Percentiles rank a stretch among this genome's conserved stretches.
These are phyloP conservation scores for Spisula subtruncata DNA, from an alignment of 2,888 invertebrate species.

Conservation along the genomic window DNA sequence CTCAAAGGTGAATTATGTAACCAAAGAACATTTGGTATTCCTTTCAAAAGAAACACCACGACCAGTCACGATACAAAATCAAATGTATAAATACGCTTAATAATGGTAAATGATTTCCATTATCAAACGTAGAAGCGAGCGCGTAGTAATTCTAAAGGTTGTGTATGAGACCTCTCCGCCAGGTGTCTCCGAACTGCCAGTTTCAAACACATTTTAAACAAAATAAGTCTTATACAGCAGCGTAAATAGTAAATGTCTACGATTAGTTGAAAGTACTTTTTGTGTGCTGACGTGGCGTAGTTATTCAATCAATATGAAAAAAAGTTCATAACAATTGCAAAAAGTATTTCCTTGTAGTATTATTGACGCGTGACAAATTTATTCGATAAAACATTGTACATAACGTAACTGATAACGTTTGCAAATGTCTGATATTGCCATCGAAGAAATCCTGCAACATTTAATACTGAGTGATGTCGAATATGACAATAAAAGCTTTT, in stretches of 20 bases:
- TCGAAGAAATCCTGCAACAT: background rate
- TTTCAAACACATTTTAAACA: no score
- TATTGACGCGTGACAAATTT: background rate
- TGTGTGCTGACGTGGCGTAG: no score
- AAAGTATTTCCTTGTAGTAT: background rate
- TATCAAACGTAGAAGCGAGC: no score
- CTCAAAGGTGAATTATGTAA: background rate
- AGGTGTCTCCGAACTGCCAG: no score
- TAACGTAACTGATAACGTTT: background rate
- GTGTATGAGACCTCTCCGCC: no score
- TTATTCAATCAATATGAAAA: no score
- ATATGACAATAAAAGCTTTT: background rate
- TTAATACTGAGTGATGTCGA: background rate
- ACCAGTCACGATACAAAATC: background rate
- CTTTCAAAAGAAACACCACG: background rate
- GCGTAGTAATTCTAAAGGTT: no score
- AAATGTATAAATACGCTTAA: background rate
- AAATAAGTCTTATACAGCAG: no score
- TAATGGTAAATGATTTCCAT: no score
- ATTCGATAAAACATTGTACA: background rate
- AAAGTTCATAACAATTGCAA: background rate
- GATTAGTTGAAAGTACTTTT: no score
- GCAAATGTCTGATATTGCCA: background rate
- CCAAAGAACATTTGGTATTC: background rate
- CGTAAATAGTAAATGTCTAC: no score